phyloP scores from a whole-genome alignment of 2,797 vertebrate species.

The Monodelphis domestica region DNA sequence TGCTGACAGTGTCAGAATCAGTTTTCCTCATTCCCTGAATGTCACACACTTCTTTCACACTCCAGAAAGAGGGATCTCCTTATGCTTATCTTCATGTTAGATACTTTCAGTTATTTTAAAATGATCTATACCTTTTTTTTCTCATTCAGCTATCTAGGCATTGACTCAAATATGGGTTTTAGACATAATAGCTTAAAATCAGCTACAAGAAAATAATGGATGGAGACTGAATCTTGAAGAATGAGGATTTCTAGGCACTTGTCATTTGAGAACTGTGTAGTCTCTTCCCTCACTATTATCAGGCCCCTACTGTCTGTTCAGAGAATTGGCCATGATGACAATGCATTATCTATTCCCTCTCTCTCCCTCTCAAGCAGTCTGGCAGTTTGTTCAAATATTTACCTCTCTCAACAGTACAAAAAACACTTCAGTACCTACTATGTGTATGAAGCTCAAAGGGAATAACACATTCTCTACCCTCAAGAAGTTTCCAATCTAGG shows the following conservation, averaged over 20 bases:
- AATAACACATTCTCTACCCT: neutral
- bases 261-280: neutral
- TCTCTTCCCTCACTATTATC: neutral
- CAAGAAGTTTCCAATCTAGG: neutral
- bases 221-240: neutral
- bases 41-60: neutral
- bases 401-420: neutral
- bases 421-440: neutral
- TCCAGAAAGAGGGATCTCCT: neutral
- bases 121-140: neutral
- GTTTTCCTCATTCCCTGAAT: conserved; percentile 6
- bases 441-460: neutral
- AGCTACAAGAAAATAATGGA: neutral
- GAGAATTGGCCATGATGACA: fast-evolving
- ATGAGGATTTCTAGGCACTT: neutral
- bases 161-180: neutral
- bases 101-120: neutral
- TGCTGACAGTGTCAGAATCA: neutral
- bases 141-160: neutral
- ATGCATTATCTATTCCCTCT: fast-evolving
- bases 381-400: neutral
- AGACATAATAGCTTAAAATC: neutral
- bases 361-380: fast-evolving
- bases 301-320: neutral
- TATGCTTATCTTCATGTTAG: neutral